These are phyloP conservation scores for Leptodactylus fallax DNA, from an alignment of 2,797 vertebrate species.

Conservation along the genomic window DNA sequence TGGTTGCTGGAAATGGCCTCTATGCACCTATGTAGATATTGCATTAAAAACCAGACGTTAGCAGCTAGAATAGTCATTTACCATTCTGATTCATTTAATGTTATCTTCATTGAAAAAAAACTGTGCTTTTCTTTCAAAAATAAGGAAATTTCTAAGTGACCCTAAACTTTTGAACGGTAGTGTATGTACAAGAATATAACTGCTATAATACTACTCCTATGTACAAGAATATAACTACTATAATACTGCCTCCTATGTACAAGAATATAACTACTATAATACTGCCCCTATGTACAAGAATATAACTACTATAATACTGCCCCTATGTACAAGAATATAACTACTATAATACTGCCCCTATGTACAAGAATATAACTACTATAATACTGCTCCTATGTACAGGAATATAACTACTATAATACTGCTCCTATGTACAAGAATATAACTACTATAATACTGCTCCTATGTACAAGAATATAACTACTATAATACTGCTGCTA, in stretches of 20 bases:
- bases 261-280: constrained; percentile 3
- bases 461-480: not conserved
- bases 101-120: no score
- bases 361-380: constrained; percentile 1
- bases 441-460: not conserved
- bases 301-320: constrained; percentile 22
- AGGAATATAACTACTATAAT: not conserved
- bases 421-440: not conserved
- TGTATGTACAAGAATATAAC: constrained; percentile 11
- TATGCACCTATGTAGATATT: no score
- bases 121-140: no score
- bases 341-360: not conserved
- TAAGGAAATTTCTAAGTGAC: no score
- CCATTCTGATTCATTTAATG: no score
- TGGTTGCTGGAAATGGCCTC: no score
- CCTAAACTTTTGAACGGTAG: no score
- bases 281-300: not conserved
- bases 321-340: not conserved
- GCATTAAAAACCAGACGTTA: no score
- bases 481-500: constrained; percentile 11
- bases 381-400: not conserved
- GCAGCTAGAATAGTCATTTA: no score
- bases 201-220: not conserved
- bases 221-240: not conserved
- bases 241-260: not conserved